A percentile compares a stretch with the other conserved stretches of the same genome.
Evolutionary conservation across 2,888 invertebrate species (phyloP).

Genomic region (Mythimna impura): DNA sequence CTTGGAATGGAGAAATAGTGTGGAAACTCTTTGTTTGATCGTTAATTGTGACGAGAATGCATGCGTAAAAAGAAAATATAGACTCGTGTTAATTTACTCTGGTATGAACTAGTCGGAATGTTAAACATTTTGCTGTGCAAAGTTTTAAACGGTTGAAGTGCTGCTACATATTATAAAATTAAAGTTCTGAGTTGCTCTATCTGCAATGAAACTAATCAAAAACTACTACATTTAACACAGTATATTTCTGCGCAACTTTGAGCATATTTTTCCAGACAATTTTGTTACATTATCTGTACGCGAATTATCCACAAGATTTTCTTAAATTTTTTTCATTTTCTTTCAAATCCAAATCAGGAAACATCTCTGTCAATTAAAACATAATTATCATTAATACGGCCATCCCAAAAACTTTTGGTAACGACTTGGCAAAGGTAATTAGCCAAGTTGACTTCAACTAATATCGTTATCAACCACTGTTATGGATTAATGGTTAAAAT

Average conservation of each 20-base stretch:
- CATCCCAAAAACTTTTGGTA: slow-evolving; percentile 43
- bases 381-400: slow-evolving; percentile 56
- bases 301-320: not conserved
- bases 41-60: slow-evolving; percentile 49
- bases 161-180: slow-evolving; percentile 27
- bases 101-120: slow-evolving; percentile 27
- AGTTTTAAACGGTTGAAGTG: slow-evolving; percentile 42
- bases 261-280: not conserved
- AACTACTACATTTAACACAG: slow-evolving; percentile 1
- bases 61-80: slow-evolving; percentile 29
- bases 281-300: not conserved
- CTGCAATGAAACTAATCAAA: slow-evolving; percentile 23
- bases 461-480: slow-evolving; percentile 57
- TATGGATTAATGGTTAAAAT: slow-evolving; percentile 62
- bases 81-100: slow-evolving; percentile 33
- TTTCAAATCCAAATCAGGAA: slow-evolving; percentile 41
- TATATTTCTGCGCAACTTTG: not conserved
- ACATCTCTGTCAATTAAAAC: slow-evolving; percentile 58
- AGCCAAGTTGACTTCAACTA: slow-evolving; percentile 58
- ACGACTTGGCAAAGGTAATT: slow-evolving; percentile 57
- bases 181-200: slow-evolving; percentile 34
- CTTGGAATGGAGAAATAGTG: slow-evolving; percentile 54
- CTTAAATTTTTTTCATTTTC: slow-evolving; percentile 2
- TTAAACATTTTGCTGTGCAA: slow-evolving; percentile 31
- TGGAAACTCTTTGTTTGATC: slow-evolving; percentile 50